phyloP scores from a whole-genome alignment of 2,113 vertebrate genomes.

The Strigops habroptila region DNA sequence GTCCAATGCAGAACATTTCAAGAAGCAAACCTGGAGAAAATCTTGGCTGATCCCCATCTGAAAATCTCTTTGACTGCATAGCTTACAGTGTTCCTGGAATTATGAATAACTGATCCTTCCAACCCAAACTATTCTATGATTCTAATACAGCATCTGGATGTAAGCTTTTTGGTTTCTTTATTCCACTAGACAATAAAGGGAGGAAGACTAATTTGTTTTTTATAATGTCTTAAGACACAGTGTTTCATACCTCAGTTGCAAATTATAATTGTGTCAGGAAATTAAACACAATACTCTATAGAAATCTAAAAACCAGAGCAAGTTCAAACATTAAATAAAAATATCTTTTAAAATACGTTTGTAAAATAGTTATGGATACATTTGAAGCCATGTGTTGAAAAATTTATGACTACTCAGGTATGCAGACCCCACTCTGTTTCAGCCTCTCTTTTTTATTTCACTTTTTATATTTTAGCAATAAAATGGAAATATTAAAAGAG shows the following conservation, averaged over 20 bases:
- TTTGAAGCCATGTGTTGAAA: conserved; percentile 13
- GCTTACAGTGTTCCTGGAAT: not conserved
- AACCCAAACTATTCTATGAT: not conserved
- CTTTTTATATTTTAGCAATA: not conserved
- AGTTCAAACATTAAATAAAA: conserved; percentile 7
- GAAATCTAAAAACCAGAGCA: not conserved
- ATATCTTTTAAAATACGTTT: not conserved
- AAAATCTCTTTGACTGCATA: not conserved
- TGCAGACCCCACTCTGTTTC: not conserved
- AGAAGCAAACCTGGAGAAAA: not conserved
- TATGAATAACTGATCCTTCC: not conserved
- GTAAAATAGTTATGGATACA: not conserved
- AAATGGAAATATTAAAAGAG: not conserved
- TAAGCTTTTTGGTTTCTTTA: not conserved
- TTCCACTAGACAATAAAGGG: not conserved
- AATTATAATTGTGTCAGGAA: conserved; percentile 9
- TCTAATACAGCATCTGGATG: not conserved
- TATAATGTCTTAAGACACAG: not conserved
- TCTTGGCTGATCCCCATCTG: not conserved
- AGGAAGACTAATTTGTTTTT: not conserved
- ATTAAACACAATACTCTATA: not conserved
- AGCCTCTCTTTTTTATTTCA: not conserved
- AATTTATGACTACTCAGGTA: not conserved
- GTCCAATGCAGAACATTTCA: not conserved
- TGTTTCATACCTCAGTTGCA: not conserved